phyloP scores from a whole-genome alignment of 1,140 invertebrate species.

The Probaryconus sp. region DNA sequence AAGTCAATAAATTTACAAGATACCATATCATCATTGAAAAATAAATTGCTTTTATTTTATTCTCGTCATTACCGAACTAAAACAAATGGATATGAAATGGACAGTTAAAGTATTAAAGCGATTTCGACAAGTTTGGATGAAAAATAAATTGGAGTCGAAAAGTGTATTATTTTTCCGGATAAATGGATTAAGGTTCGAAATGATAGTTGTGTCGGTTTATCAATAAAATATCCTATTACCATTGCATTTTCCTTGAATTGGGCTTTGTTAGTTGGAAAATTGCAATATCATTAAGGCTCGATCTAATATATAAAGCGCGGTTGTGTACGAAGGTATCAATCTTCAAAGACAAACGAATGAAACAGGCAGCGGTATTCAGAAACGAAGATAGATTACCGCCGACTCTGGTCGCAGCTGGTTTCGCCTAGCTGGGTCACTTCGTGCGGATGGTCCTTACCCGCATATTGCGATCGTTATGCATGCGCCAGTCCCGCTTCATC shows the following conservation, averaged over 20 bases:
- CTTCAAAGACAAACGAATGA: constrained; percentile 64
- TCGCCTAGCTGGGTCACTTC: constrained; percentile 38
- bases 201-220: constrained; percentile 13
- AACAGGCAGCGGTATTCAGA: constrained; percentile 61
- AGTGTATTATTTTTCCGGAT: neutral
- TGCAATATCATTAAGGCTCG: constrained; percentile 40
- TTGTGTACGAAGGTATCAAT: constrained; percentile 50
- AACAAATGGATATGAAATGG: no score
- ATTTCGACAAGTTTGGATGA: no score
- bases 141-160: no score
- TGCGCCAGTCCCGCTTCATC: constrained; percentile 26
- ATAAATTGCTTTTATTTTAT: no score
- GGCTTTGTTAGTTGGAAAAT: constrained; percentile 35
- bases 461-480: constrained; percentile 58
- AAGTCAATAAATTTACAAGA: no score
- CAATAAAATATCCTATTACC: constrained; percentile 25
- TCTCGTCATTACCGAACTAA: no score
- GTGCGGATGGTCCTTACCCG: constrained; percentile 30
- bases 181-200: constrained; percentile 15
- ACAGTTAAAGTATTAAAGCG: no score
- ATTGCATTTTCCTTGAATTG: constrained; percentile 26
- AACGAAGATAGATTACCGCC: constrained; percentile 66
- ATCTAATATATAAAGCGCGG: constrained; percentile 16
- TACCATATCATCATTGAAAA: no score
- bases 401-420: constrained; percentile 56